Evolutionary conservation across 2,113 vertebrate species (phyloP), one percentile per base, ranked within the genome.

Genomic region (Tragelaphus strepsiceros): DNA sequence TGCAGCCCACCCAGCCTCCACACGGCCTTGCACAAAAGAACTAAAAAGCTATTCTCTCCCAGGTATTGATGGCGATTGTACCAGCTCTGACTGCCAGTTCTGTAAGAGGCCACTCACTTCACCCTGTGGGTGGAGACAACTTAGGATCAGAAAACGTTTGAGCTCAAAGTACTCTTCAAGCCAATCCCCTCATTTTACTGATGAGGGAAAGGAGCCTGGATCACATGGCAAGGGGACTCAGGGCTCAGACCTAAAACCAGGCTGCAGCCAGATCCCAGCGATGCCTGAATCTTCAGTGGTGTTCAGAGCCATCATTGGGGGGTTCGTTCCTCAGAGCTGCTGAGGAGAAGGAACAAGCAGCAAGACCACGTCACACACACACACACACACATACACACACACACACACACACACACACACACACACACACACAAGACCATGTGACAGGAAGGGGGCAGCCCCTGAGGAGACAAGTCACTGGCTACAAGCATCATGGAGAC

Each of bases 1-100:
- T 96, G 83, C 61, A 89, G 92, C 90, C 82, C 87, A 91, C 83
- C 78, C 61, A 96, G 87, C 77, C 35, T 90, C 58, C 62, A 78
- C 39, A 86, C 54, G 59, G 77, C 58, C 89, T 71, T 49, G 51
- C 35, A n/a, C 12, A 8, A 56, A 90, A 83, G 53, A 78, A 88
- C 53, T 46, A 56, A 93, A 97, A 94, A 71, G 59, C 46, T 88
- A 32, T 71, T 87, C 28, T 59, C 82, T 94, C 59, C 32, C 77
- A 88, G 62, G 56, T 82, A 22, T 2, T 83, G 83, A 83, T 8
- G 74, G 94, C 74, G 51, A 58, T 88, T 77, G 49, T 5, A 35
- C 12, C 39, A 32, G 58, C 32, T 59, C 89, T 59, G 16, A 77
- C 32, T 71, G 71, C 71, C 83, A 61, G 54, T 82, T 91, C 90